Base-by-base conservation (phyloP, 2,888 invertebrate species). In the Aproaerema taeniolella region DNA sequence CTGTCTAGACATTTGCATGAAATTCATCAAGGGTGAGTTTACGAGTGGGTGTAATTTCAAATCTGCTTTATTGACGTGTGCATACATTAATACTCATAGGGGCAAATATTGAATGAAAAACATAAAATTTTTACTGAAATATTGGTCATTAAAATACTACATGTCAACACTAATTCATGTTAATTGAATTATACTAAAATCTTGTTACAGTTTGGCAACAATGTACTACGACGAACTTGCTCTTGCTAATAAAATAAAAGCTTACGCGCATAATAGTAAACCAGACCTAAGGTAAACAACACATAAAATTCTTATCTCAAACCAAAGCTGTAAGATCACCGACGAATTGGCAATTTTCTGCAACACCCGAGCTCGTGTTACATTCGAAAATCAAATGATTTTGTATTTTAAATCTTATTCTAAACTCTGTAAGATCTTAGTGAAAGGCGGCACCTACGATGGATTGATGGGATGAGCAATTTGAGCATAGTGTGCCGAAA, bases 401-500 rank as follows among this genome's bases (percentile, higher is more conserved):
- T n/a, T n/a, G n/a, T 7, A 20, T 20, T 29, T 33, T 39, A 2
- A 34, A 37, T 46, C 38, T 32, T 54, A 49, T 35, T 4, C 1
- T 1, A 1, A 29, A 4, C 5, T 0, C 0, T 7, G 20, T 20
- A 20, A 7, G 20, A 20, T 20, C 20, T 20, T n/a, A n/a, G n/a
- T n/a, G n/a, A n/a, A n/a, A n/a, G n/a, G n/a, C n/a, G n/a, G n/a
- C n/a, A n/a, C n/a, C n/a, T n/a, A n/a, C n/a, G n/a, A n/a, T n/a
- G n/a, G n/a, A n/a, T n/a, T n/a, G n/a, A n/a, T n/a, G n/a, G n/a
- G n/a, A n/a, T n/a, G n/a, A n/a, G n/a, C n/a, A n/a, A n/a, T n/a
- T n/a, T n/a, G 14, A 50, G 58, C 63, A 58, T 61, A 65, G 61
- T 67, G 62, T 55, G 63, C 66, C 66, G 65, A 67, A 69, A 62